A percentile compares a stretch with the other conserved stretches of the same genome.
Evolutionary conservation across 2,888 invertebrate genomes (phyloP).

Genomic region (Caenorhabditis sinica): DNA sequence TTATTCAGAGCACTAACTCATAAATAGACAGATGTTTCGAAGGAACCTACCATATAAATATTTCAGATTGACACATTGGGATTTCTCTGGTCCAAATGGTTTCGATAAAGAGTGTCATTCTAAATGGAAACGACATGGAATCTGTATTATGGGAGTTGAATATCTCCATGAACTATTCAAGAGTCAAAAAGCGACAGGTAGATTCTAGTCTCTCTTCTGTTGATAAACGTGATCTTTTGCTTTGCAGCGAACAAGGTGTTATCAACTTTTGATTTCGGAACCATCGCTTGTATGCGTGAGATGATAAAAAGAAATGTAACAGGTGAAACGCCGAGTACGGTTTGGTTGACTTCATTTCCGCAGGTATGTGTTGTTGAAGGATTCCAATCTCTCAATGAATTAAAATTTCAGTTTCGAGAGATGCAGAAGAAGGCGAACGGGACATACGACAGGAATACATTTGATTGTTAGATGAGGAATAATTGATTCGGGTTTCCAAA

Average conservation of each 20-base stretch:
- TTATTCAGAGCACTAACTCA: neutral
- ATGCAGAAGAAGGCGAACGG: constrained; percentile 55
- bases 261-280: constrained; percentile 57
- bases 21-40: neutral
- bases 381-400: neutral
- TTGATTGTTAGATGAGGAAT: constrained; percentile 32
- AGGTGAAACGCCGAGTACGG: constrained; percentile 8
- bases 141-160: constrained; percentile 61
- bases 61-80: constrained; percentile 49
- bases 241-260: constrained; percentile 55
- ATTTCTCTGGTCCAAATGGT: constrained; percentile 47
- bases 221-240: neutral
- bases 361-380: constrained; percentile 22
- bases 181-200: constrained; percentile 31
- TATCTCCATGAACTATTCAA: constrained; percentile 33
- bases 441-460: constrained; percentile 49
- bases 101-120: constrained; percentile 45
- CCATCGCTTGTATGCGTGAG: constrained; percentile 51
- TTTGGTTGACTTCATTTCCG: constrained; percentile 46
- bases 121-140: constrained; percentile 58
- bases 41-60: neutral
- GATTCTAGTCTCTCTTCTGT: neutral
- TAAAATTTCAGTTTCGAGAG: constrained; percentile 48
- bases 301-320: constrained; percentile 48
- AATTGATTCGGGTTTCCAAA: constrained; percentile 3